These are phyloP conservation scores for Oligia latruncula DNA, from an alignment of 2,888 invertebrate genomes.

Conservation along the genomic window DNA sequence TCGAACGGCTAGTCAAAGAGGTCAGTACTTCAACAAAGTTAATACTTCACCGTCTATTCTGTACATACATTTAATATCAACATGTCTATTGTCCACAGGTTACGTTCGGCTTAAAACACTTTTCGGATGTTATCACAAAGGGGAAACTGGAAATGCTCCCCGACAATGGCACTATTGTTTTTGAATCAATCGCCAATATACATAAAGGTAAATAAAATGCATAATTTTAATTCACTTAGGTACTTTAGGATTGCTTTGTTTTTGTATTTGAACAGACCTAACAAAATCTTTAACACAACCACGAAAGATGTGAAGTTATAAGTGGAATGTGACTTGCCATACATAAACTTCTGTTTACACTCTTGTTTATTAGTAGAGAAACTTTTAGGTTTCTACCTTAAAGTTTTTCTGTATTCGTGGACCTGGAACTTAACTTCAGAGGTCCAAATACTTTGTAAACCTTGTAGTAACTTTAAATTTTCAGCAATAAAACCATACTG, in stretches of 20 bases:
- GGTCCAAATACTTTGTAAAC: neutral
- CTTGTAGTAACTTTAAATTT: conserved; percentile 58
- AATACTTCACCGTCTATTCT: conserved; percentile 1
- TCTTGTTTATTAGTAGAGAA: neutral
- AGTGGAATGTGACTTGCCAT: too few relatives aligned
- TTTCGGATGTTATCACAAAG: conserved; percentile 97
- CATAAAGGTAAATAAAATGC: conserved; percentile 90
- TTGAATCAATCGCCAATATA: conserved; percentile 97
- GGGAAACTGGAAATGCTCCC: conserved; percentile 98
- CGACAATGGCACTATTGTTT: conserved; percentile 97
- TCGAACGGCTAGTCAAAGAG: conserved; percentile 94
- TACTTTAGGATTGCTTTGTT: neutral
- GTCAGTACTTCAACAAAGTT: conserved; percentile 72
- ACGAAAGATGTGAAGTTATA: neutral
- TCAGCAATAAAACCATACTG: conserved; percentile 89
- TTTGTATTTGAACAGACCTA: neutral
- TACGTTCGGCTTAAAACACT: conserved; percentile 93
- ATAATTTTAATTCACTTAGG: conserved; percentile 6
- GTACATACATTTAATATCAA: conserved; percentile 36
- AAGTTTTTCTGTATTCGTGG: neutral
- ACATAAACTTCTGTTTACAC: neutral
- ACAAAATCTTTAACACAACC: neutral
- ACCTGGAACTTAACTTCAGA: neutral
- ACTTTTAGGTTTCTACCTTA: neutral
- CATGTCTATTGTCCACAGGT: conserved; percentile 76